Evolutionary conservation across 2,888 invertebrate species (phyloP).

Genomic region (Perizoma affinitatum): DNA sequence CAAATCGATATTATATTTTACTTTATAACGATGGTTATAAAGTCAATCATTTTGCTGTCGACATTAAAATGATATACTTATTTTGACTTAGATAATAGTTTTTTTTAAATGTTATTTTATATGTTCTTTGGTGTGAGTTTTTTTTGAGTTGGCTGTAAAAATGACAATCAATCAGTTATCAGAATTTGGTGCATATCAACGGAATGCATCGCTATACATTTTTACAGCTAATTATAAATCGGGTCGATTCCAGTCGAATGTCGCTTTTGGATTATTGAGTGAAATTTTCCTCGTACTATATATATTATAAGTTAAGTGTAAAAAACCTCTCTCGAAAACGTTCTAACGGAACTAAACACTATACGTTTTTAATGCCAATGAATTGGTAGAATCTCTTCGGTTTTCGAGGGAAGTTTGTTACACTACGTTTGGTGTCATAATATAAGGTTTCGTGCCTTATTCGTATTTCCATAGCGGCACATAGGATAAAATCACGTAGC

Average conservation of each 20-base stretch:
- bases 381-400: conserved; percentile 6
- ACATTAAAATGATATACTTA: conserved; percentile 20
- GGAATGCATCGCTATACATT: no score
- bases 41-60: conserved; percentile 47
- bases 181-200: no score
- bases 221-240: conserved; percentile 3
- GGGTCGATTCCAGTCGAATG: conserved; percentile 7
- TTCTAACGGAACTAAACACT: neutral
- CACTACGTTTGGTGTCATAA: conserved; percentile 37
- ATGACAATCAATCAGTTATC: conserved; percentile 3
- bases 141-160: conserved; percentile 15
- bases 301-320: conserved; percentile 10
- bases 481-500: conserved; percentile 59
- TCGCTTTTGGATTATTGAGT: neutral
- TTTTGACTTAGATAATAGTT: conserved; percentile 7
- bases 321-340: conserved; percentile 12
- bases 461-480: conserved; percentile 46
- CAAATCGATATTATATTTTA: conserved; percentile 58
- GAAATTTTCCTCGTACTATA: conserved; percentile 13
- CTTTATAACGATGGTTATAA: conserved; percentile 50
- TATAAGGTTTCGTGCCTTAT: conserved; percentile 45
- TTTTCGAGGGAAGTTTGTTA: conserved; percentile 15
- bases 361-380: neutral
- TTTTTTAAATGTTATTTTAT: conserved; percentile 18
- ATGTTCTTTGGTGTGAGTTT: conserved; percentile 20